These are phyloP conservation scores for Melinaea marsaeus DNA, from an alignment of 2,888 invertebrate genomes.

Conservation along the genomic window DNA sequence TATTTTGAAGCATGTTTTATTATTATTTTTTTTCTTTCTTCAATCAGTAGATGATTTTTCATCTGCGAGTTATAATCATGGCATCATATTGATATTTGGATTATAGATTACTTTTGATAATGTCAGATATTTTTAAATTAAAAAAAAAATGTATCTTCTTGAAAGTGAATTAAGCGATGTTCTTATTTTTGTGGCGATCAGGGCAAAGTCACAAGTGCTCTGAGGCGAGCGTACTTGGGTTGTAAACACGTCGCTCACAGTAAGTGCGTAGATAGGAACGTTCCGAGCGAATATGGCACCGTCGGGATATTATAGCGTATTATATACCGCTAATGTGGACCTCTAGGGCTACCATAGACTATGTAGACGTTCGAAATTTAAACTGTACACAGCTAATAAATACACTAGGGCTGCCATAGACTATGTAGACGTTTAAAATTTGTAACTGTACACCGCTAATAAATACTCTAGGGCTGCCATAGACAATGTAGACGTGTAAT, in stretches of 20 bases:
- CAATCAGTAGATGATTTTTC: slow-evolving; percentile 17
- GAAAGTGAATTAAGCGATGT: slow-evolving; percentile 24
- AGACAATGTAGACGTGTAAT: slow-evolving; percentile 38
- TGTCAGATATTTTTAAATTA: background rate
- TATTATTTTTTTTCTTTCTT: slow-evolving; percentile 20
- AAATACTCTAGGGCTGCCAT: slow-evolving; percentile 31
- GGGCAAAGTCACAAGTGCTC: slow-evolving; percentile 76
- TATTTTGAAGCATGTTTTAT: slow-evolving; percentile 56
- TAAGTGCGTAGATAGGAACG: slow-evolving; percentile 66
- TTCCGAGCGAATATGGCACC: slow-evolving; percentile 20
- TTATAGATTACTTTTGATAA: background rate
- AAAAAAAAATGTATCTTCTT: slow-evolving; percentile 1
- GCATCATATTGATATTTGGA: slow-evolving; percentile 5
- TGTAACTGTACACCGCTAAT: slow-evolving; percentile 27
- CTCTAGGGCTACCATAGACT: slow-evolving; percentile 43
- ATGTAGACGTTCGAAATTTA: slow-evolving; percentile 37
- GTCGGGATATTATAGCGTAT: slow-evolving; percentile 25
- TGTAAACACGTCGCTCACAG: slow-evolving; percentile 77
- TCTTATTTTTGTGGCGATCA: slow-evolving; percentile 49
- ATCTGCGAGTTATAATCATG: slow-evolving; percentile 11
- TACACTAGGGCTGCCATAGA: slow-evolving; percentile 36
- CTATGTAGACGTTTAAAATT: slow-evolving; percentile 37
- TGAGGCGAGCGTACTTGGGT: slow-evolving; percentile 76
- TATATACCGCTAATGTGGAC: slow-evolving; percentile 33
- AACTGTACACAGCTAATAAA: slow-evolving; percentile 26